Evolutionary conservation across 1,140 invertebrate species (phyloP), one percentile per base, ranked within the genome.

Genomic region (Drosophila melanica): DNA sequence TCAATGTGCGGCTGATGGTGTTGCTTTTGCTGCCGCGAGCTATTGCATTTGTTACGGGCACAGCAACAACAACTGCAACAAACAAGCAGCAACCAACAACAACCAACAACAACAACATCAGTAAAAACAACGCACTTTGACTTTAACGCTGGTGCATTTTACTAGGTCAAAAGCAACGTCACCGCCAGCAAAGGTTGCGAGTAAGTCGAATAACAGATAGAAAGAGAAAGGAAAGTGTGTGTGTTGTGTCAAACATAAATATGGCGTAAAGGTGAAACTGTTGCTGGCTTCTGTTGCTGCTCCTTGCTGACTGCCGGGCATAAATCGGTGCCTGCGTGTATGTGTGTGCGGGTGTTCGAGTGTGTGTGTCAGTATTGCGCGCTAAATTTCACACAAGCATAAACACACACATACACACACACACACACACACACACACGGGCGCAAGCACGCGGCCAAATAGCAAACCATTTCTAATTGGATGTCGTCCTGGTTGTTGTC

Each of bases 161-260:
- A 86, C 82, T 86, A 86, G 82, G 82, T 86, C 82, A 86, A 82
- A 87, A 82, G 84, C 79, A 87, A 87, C 82, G 82, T 86, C 82
- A 86, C 47, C 58, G 45, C 62, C 57, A 54, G 58, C 66, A 63
- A 69, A 65, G 66, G 60, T 64, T 60, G 59, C 48, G 23, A 35
- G 18, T 44, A 23, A 39, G 7, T 47, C 27, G 27, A 35, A 60
- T 27, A 45, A 11, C 45, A 67, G 62, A 35, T 23, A 30, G 23
- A 27, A 12, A n/a, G 27, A 10, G 35, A 37, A 12, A 37, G 44
- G 6, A 51, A 41, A 50, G 33, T 75, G 33, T 44, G 37, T 82
- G 73, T 82, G 60, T 47, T 65, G 75, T 77, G 79, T 68, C 82
- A 86, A 86, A 82, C 81, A 86, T 86, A 86, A 86, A 86, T 86